phyloP scores from a whole-genome alignment of 2,797 vertebrate species.

The Gephyroberyx darwinii region DNA sequence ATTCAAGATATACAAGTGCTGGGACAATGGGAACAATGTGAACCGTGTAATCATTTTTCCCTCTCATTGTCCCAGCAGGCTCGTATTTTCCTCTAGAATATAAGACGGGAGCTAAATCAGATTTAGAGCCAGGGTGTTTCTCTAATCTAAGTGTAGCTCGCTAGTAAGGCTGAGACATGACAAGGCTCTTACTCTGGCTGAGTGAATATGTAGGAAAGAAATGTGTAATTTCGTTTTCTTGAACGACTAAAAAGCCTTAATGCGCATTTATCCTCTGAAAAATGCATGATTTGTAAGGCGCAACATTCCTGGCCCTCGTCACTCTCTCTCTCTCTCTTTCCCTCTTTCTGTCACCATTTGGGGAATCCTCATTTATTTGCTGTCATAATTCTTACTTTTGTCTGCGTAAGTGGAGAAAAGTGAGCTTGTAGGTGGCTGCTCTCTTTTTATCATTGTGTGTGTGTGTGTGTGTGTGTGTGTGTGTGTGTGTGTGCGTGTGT shows the following conservation, averaged over 20 bases:
- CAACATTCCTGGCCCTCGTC: not conserved
- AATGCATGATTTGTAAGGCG: conserved; percentile 22
- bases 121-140: conserved; percentile 17
- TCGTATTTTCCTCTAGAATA: conserved; percentile 16
- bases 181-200: conserved; percentile 47
- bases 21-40: conserved; percentile 33
- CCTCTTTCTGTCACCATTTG: not conserved
- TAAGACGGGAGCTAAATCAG: conserved; percentile 21
- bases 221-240: conserved; percentile 26
- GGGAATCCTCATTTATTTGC: not conserved
- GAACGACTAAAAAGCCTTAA: conserved; percentile 40
- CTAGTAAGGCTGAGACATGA: conserved; percentile 52
- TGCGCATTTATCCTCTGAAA: conserved; percentile 35
- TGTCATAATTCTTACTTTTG: not conserved
- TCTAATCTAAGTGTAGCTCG: conserved; percentile 56
- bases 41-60: conserved; percentile 32
- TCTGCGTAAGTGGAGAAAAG: conserved; percentile 5
- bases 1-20: not conserved
- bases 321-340: not conserved
- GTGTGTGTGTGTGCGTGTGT: conserved; percentile 10
- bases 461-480: conserved; percentile 20
- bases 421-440: conserved; percentile 27
- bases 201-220: conserved; percentile 33
- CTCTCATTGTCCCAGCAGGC: conserved; percentile 38
- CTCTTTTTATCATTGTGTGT: conserved; percentile 19